Evolutionary conservation across 2,113 vertebrate species (phyloP), one percentile per base, ranked within the genome.

Genomic region (Nerophis lumbriciformis): DNA sequence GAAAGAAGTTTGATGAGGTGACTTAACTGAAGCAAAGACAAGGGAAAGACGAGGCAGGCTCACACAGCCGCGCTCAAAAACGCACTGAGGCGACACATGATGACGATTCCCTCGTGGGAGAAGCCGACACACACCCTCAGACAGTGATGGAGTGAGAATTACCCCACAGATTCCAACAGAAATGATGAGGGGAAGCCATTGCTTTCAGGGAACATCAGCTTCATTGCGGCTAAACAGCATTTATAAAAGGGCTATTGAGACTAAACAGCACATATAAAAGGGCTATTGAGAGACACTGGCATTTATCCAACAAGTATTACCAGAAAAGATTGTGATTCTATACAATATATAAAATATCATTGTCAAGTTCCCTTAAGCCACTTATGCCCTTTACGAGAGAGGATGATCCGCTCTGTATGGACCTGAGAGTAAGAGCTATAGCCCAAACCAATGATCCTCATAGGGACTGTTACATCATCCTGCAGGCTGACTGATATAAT

Each of bases 371-470:
- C 67, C 56, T 66, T 44, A 37, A 63, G 72, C 73, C 55, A 71
- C 44, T 53, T 49, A 56, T 71, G 62, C 61, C 50, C 51, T 75
- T 71, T 61, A 77, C 53, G 35, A 70, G 62, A 63, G 52, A 73
- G 61, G 60, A 68, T 35, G 61, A 76, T 68, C 57, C 38, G 66
- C 58, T 66, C 72, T 67, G 66, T 63, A 59, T 54, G 65, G 61
- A 44, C 71, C 48, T 48, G n/a, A 21, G 59, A 70, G 61, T 71
- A 66, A 28, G 42, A 55, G 65, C 60, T 78, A 79, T 82, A 82
- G 69, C 70, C 44, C 72, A 82, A 71, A 76, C 73, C 74, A 81
- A 66, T 85, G 75, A 89, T 89, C 83, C 81, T 88, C 85, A 87
- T 86, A 83, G 66, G 75, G 65, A 7, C 65, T 4, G 80, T 87